Percentiles rank a stretch among this genome's conserved stretches.
phyloP scores from a whole-genome alignment of 2,888 invertebrate genomes.

The Lasius fuliginosus region DNA sequence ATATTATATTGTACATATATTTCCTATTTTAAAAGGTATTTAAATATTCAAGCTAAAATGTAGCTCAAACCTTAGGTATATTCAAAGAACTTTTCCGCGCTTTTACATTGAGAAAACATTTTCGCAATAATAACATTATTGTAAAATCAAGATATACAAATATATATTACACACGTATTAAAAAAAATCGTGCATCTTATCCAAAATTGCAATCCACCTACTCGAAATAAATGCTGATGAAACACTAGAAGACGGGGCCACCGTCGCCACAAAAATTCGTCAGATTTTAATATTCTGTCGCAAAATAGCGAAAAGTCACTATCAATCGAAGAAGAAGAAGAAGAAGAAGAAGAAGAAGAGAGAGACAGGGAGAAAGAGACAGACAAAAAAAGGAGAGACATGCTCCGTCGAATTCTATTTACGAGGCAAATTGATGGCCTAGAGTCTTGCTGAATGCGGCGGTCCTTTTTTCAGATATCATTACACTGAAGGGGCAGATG shows the following conservation, averaged over 20 bases:
- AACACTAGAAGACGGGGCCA: neutral
- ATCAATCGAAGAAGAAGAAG: neutral
- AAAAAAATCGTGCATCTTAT: neutral
- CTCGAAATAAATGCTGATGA: conserved; percentile 18
- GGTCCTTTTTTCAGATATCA: conserved; percentile 80
- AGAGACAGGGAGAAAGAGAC: neutral
- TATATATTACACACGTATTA: neutral
- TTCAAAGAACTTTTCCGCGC: neutral
- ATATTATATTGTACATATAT: neutral
- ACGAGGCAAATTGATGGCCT: conserved; percentile 81
- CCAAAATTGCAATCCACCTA: neutral
- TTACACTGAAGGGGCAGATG: conserved; percentile 84
- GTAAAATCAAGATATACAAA: neutral
- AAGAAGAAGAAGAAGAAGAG: neutral
- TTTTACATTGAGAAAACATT: neutral
- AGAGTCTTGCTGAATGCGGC: conserved; percentile 68
- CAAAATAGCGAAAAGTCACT: conserved; percentile 30
- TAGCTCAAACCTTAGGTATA: neutral
- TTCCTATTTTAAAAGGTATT: neutral
- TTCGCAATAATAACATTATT: neutral
- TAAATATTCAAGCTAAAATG: neutral
- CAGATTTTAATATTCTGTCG: conserved; percentile 31
- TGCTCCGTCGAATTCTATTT: conserved; percentile 73
- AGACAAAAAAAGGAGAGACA: conserved; percentile 4
- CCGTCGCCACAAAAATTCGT: neutral